Percentiles rank a stretch among this genome's conserved stretches.
These are phyloP conservation scores for Aurelia sp. DNA, from an alignment of 30 jellyfish, hydroid and myxozoan genomes.

Conservation along the genomic window DNA sequence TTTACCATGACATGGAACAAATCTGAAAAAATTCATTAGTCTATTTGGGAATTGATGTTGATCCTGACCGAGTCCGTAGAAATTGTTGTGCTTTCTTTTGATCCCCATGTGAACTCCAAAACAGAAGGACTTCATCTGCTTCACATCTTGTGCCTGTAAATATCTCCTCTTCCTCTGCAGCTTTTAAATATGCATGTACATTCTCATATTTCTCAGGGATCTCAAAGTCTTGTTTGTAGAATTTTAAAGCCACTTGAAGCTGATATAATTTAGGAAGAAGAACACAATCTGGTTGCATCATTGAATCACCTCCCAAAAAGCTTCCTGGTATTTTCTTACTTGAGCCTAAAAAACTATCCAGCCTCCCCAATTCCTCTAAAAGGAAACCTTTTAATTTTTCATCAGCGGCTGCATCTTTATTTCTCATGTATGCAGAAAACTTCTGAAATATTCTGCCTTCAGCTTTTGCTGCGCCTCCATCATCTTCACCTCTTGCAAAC, in stretches of 20 bases:
- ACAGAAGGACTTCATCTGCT: constrained; percentile 79
- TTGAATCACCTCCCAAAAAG: constrained; percentile 90
- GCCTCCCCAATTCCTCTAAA: constrained; percentile 77
- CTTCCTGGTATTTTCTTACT: constrained; percentile 76
- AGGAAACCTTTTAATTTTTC: constrained; percentile 67
- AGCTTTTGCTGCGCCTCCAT: constrained; percentile 85
- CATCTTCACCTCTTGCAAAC: constrained; percentile 69
- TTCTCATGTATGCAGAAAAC: constrained; percentile 93
- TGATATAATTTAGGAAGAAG: constrained; percentile 92
- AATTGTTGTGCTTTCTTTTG: constrained; percentile 87
- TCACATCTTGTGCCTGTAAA: constrained; percentile 95
- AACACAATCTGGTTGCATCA: constrained; percentile 93
- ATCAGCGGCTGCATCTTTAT: constrained; percentile 80
- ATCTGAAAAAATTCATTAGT: background rate
- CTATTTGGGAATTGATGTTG: constrained; percentile 52
- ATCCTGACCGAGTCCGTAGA: constrained; percentile 71
- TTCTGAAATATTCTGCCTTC: constrained; percentile 93
- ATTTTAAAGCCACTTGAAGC: constrained; percentile 78
- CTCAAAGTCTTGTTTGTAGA: constrained; percentile 77
- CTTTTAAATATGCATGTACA: constrained; percentile 66
- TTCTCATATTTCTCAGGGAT: constrained; percentile 73
- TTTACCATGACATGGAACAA: too few relatives aligned
- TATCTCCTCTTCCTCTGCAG: constrained; percentile 89
- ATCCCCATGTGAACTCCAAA: constrained; percentile 98
- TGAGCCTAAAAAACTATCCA: constrained; percentile 82